phyloP scores from a whole-genome alignment of 2,797 vertebrate species.

The Sparidentex hasta region DNA sequence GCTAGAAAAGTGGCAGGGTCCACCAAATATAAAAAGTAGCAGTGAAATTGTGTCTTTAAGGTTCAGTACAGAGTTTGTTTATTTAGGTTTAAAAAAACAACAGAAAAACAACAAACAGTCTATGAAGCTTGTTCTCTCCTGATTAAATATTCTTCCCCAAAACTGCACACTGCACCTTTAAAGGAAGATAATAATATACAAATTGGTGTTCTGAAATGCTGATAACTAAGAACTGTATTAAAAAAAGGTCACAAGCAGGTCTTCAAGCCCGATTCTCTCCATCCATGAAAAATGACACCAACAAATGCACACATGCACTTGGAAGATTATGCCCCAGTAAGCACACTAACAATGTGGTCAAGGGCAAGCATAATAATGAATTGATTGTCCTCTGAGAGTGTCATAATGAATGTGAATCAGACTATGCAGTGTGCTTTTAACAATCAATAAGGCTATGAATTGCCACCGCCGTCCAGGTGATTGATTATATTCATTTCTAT shows the following conservation, averaged over 20 bases:
- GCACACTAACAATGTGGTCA: conserved; percentile 74
- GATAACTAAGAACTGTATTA: background rate
- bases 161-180: too few relatives aligned
- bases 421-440: conserved; percentile 72
- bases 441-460: conserved; percentile 80
- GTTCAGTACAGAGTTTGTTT: too few relatives aligned
- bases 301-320: conserved; percentile 43
- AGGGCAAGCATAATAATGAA: conserved; percentile 79
- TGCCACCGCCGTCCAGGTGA: conserved; percentile 64
- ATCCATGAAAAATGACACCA: conserved; percentile 58
- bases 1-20: too few relatives aligned
- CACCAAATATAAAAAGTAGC: too few relatives aligned
- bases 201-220: background rate
- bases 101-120: too few relatives aligned
- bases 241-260: conserved; percentile 24
- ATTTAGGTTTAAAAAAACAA: too few relatives aligned
- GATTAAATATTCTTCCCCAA: too few relatives aligned
- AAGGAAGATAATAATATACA: background rate
- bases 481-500: conserved; percentile 77
- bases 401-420: conserved; percentile 83
- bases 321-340: conserved; percentile 72
- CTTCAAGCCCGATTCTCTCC: background rate
- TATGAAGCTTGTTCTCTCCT: too few relatives aligned
- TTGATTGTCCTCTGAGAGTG: conserved; percentile 80
- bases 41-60: too few relatives aligned